Evolutionary conservation across 2,113 vertebrate genomes (phyloP).

Genomic region (Gymnobelideus leadbeateri): DNA sequence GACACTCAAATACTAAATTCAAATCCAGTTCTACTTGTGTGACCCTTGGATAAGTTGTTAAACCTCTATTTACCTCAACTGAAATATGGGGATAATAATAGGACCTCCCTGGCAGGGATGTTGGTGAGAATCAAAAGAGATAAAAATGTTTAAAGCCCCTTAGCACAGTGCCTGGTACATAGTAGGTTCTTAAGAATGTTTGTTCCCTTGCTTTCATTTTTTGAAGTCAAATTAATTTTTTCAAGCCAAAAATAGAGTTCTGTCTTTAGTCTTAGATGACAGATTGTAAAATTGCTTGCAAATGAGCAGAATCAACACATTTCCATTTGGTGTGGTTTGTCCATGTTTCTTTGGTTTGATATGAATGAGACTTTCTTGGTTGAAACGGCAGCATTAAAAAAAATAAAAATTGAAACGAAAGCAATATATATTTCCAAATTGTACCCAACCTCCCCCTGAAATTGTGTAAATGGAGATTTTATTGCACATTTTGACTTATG

Average conservation of each 20-base stretch:
- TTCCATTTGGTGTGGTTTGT: background rate
- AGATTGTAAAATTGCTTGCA: conserved; percentile 15
- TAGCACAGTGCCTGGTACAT: too few species aligned
- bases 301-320: conserved; percentile 9
- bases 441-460: background rate
- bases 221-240: background rate
- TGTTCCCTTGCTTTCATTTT: background rate
- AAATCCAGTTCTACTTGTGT: too few species aligned
- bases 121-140: background rate
- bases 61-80: background rate
- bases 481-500: conserved; percentile 7
- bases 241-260: background rate
- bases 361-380: conserved; percentile 31
- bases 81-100: background rate
- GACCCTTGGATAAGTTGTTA: background rate
- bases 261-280: background rate
- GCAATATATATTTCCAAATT: background rate
- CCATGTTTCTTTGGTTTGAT: background rate
- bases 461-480: conserved; percentile 4
- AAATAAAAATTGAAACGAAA: conserved; percentile 23
- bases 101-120: background rate
- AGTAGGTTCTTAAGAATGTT: background rate
- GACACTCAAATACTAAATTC: too few species aligned
- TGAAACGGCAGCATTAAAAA: conserved; percentile 47
- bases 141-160: too few species aligned